A percentile compares a stretch with the other conserved stretches of the same genome.
Conservation (phyloP, 2,888 invertebrate genomes). For the Cacoxenus indagator region DNA sequence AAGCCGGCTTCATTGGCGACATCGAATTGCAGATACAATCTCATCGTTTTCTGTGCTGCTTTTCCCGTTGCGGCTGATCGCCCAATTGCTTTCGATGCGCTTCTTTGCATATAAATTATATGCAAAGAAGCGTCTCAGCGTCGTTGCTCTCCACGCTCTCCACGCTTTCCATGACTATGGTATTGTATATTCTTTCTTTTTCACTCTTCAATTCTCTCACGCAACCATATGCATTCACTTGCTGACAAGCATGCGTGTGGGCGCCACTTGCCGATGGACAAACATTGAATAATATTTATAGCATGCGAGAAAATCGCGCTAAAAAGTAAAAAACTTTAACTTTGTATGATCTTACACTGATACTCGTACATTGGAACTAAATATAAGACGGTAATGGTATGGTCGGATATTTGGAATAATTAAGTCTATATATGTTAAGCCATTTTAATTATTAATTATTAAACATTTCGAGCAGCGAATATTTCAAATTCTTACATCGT, state of each 20-base stretch:
- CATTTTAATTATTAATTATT: neutral
- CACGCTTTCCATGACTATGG: neutral
- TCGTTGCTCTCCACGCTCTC: neutral
- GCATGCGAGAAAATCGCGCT: constrained; percentile 1
- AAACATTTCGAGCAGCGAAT: neutral
- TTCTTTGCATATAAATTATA: constrained; percentile 11
- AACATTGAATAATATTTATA: constrained; percentile 1
- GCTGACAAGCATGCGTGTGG: constrained; percentile 3
- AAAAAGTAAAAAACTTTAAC: too few relatives aligned
- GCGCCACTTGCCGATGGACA: constrained; percentile 6
- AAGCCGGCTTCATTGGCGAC: constrained; percentile 4
- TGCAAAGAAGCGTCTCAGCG: too few relatives aligned
- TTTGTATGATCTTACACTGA: too few relatives aligned
- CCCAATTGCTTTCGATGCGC: neutral
- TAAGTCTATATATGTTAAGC: neutral
- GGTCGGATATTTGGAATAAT: too few relatives aligned
- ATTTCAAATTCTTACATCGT: neutral
- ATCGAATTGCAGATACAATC: neutral
- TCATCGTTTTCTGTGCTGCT: neutral
- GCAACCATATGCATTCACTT: neutral
- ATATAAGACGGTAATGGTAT: too few relatives aligned
- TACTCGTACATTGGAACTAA: too few relatives aligned
- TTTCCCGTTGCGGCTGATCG: neutral
- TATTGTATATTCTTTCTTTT: neutral
- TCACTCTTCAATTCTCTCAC: neutral